Evolutionary conservation across 2,888 invertebrate species (phyloP), one percentile per base, ranked within the genome.

Genomic region (Catocala nupta): DNA sequence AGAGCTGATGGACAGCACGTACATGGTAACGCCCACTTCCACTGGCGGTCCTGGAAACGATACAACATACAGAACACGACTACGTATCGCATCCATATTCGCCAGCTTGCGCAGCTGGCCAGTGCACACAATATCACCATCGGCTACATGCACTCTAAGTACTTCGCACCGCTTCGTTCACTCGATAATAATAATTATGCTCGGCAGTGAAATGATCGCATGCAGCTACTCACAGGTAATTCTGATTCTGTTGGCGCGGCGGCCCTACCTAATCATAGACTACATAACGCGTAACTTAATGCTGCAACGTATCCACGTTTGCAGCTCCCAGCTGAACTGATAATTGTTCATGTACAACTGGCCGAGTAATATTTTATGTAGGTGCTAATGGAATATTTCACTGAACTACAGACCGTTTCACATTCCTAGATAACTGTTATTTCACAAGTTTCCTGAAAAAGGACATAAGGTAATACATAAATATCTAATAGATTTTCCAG

Each of bases 1-100:
- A 88, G 97, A 96, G 95, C 96, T 96, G 95, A 97, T 97, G 93
- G 96, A 96, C 92, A 97, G 96, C 94, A 97, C 97, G 95, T 97
- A 97, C 96, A 97, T 96, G 91, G 97, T 97, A 91, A 97, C 96
- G 88, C 97, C 96, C 89, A 97, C 97, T 93, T 96, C 96, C 90
- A 97, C 97, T 82, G 97, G 96, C 90, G 96, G 96, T 94, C 96
- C 97, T 97, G 95, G 61, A 83, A 83, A 82, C 65, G 76, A 83
- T 56, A 71, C 70, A 65, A 77, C 60, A 77, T 59, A 71, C 69
- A 76, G 60, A 77, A 71, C 73, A 70, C 66, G 65, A 63, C 70
- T 59, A 64, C 62, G 74, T 53, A 61, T 67, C 67, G 68, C 59
- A 63, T 66, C 71, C 71, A 50, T 44, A 45, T 44, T 52, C 55